These are phyloP conservation scores for Montipora capricornis DNA, from an alignment of 64 coral and sea anemone genomes.

Conservation along the genomic window DNA sequence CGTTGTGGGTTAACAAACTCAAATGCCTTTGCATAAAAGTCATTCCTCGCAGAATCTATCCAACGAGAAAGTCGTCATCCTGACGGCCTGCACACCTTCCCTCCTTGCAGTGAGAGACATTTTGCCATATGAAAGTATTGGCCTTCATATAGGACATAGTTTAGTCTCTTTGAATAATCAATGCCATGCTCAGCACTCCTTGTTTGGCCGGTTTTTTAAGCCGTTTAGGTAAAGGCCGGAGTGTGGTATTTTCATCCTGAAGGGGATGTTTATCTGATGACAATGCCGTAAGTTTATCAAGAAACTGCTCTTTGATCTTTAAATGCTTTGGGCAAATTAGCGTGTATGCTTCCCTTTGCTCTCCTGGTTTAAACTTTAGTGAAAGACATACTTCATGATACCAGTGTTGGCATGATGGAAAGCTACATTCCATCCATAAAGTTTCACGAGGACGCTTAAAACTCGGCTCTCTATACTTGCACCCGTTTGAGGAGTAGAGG, in stretches of 20 bases:
- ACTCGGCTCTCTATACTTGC: slow-evolving; percentile 14
- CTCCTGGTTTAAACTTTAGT: slow-evolving; percentile 47
- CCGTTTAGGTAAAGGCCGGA: not conserved
- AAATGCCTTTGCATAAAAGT: slow-evolving; percentile 28
- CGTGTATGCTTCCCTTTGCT: slow-evolving; percentile 28
- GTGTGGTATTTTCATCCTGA: not conserved
- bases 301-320: slow-evolving; percentile 46
- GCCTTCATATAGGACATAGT: slow-evolving; percentile 39
- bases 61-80: slow-evolving; percentile 18
- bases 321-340: slow-evolving; percentile 51
- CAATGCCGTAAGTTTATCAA: slow-evolving; percentile 10
- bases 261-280: slow-evolving; percentile 28
- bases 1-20: not conserved
- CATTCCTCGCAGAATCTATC: slow-evolving; percentile 49
- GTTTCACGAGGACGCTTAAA: slow-evolving; percentile 47
- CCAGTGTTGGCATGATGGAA: slow-evolving; percentile 45
- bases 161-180: slow-evolving; percentile 37
- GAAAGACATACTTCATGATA: slow-evolving; percentile 45
- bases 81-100: slow-evolving; percentile 34
- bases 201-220: slow-evolving; percentile 23
- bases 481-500: slow-evolving; percentile 27
- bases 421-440: slow-evolving; percentile 33
- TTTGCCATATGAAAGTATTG: slow-evolving; percentile 36
- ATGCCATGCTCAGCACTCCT: not conserved
- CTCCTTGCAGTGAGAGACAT: slow-evolving; percentile 20